Conservation (phyloP, 2,797 vertebrate species). For the Peromyscus eremicus region DNA sequence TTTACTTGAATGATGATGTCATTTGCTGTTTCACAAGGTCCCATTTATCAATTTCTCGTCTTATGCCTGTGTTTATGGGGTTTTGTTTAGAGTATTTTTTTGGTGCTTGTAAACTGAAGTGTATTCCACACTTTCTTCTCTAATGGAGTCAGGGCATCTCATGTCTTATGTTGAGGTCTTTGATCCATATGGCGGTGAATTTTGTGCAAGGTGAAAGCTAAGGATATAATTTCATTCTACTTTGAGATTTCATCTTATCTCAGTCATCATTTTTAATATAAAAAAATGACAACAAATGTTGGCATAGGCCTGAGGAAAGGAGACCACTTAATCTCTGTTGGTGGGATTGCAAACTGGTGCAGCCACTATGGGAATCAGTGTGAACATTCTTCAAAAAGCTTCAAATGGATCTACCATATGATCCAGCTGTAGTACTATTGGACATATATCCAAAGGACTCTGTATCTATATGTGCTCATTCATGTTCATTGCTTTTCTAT, state of each 20-base stretch:
- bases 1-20: background rate
- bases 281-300: background rate
- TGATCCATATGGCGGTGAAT: background rate
- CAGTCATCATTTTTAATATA: background rate
- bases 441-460: background rate
- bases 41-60: background rate
- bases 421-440: background rate
- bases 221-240: background rate
- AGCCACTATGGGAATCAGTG: background rate
- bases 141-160: background rate
- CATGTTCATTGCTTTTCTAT: background rate
- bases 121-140: background rate
- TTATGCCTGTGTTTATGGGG: background rate
- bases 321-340: background rate
- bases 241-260: background rate
- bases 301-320: background rate
- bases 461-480: background rate
- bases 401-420: background rate
- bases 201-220: background rate
- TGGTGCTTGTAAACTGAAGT: background rate
- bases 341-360: background rate
- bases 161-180: background rate
- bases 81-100: background rate
- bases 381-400: background rate
- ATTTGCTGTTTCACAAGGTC: background rate